Conservation (phyloP, 2,888 invertebrate species). For the Camponotus fellah region DNA sequence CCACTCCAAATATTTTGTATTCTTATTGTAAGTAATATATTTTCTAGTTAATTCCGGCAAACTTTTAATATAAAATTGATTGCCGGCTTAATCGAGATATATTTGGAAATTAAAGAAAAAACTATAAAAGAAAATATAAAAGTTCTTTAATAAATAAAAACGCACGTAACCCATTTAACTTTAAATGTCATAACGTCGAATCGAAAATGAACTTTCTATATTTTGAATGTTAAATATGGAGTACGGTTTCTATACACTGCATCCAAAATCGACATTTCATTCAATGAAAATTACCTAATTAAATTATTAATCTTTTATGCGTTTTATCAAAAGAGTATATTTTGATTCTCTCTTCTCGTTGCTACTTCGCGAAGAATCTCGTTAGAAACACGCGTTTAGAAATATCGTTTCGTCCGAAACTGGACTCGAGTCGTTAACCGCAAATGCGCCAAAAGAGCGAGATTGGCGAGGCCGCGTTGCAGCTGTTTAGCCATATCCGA, state of each 20-base stretch:
- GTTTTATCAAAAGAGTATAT: background rate
- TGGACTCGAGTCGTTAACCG: slow-evolving; percentile 49
- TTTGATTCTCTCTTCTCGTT: background rate
- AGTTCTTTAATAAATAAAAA: background rate
- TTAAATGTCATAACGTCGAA: background rate
- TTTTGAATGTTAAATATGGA: background rate
- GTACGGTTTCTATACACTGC: background rate
- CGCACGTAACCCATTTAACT: background rate
- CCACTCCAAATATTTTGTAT: background rate
- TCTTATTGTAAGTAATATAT: background rate
- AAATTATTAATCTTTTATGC: background rate
- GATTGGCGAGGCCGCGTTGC: slow-evolving; percentile 52
- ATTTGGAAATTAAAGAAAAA: background rate
- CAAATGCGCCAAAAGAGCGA: slow-evolving; percentile 34
- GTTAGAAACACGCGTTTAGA: slow-evolving; percentile 32
- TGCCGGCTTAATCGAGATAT: background rate
- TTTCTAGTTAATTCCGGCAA: background rate
- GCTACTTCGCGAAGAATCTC: slow-evolving; percentile 1
- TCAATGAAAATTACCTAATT: background rate
- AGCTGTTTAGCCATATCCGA: slow-evolving; percentile 57
- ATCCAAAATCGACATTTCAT: background rate
- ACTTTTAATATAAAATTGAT: background rate
- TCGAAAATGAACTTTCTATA: background rate
- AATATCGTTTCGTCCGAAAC: slow-evolving; percentile 35
- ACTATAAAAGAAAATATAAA: background rate